Evolutionary conservation across 2,888 invertebrate genomes (phyloP).

Genomic region (Lobophora halterata): DNA sequence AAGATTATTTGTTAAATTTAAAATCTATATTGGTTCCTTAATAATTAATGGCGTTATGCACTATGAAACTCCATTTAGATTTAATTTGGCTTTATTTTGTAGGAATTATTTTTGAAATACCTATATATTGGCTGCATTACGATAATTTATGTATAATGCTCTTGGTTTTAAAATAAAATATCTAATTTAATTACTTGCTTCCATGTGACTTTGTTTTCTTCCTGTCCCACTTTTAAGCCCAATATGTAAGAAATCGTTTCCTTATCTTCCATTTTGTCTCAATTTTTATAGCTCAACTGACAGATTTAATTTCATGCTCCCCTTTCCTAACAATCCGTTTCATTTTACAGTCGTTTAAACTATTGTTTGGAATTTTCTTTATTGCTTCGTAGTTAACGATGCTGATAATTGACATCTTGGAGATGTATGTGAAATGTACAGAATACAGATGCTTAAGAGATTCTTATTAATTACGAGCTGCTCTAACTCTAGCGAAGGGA

Average conservation of each 20-base stretch:
- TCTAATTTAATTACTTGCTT: background rate
- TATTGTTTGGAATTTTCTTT: slow-evolving; percentile 43
- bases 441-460: background rate
- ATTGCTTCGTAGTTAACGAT: slow-evolving; percentile 38
- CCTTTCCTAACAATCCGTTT: slow-evolving; percentile 34
- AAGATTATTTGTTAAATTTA: no score
- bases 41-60: no score
- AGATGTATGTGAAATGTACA: slow-evolving; percentile 16
- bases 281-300: slow-evolving; percentile 40
- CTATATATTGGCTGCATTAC: no score
- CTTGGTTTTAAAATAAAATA: no score
- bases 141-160: no score
- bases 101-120: no score
- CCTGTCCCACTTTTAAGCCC: slow-evolving; percentile 13
- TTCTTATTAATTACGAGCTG: no score
- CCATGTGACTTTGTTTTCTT: slow-evolving; percentile 3
- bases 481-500: no score
- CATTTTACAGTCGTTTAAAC: slow-evolving; percentile 48
- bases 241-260: slow-evolving; percentile 32
- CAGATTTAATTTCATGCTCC: slow-evolving; percentile 42
- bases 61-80: no score
- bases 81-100: no score
- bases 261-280: slow-evolving; percentile 27
- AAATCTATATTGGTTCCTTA: no score
- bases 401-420: slow-evolving; percentile 40